Base-by-base conservation (phyloP, 1,140 invertebrate species). In the Panonychus citri region DNA sequence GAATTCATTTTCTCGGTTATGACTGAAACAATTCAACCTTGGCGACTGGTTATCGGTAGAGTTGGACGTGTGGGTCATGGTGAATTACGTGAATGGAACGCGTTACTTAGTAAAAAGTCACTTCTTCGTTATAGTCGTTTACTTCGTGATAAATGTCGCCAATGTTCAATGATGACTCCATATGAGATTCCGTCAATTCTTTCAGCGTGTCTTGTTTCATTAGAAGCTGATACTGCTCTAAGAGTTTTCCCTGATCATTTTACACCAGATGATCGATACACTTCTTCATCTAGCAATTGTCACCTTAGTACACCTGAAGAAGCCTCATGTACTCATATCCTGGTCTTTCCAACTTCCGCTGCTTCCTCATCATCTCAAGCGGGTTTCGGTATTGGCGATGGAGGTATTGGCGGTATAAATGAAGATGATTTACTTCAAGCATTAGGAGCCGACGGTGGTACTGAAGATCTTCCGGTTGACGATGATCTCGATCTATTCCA, bases 331-430 rank as follows among this genome's bases (percentile, higher is more conserved):
- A 98, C 93, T 51, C 94, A 99, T 69, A 97, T 99, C 62, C 77
- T 98, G 57, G 93, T 97, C 58, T 98, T 98, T 73, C 94, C 94
- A 50, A 98, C 89, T 10, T 95, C 89, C 55, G 89, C 93, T 28
- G 90, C 86, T 34, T 89, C 88, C 55, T 85, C 89, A 53, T 59
- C 59, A 34, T 57, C 59, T 17, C 63, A 65, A 37, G 60, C 19
- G 7, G 64, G 26, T 28, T 61, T 59, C 61, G 55, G 60, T 5
- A 60, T 66, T 13, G 64, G 63, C 55, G 52, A 62, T 17, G 42
- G 61, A 24, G 57, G 60, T 77, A 82, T 70, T 8, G 49, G 43
- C 79, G 30, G 30, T 34, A 53, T 81, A 81, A 61, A 65, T 81
- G 30, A 83, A 64, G 82, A 84, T 62, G 80, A 81, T 62, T 69